Evolutionary conservation across 2,797 vertebrate species (phyloP).

Genomic region (Anguilla obscura): DNA sequence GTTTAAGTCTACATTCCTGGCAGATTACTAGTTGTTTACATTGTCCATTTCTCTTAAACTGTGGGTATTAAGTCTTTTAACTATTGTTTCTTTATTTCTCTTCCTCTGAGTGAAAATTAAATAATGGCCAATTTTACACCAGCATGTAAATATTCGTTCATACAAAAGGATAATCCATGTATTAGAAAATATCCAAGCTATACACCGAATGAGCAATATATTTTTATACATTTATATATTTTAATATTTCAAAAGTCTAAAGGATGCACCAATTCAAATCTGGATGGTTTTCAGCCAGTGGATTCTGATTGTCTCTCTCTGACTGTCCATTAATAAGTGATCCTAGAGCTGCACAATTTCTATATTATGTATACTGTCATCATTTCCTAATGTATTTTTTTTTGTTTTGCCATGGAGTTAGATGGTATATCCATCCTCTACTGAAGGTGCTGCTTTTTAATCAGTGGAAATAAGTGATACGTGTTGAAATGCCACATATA

Average conservation of each 20-base stretch:
- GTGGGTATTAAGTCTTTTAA: constrained; percentile 31
- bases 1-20: not conserved
- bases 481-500: constrained; percentile 51
- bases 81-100: constrained; percentile 37
- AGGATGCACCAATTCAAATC: constrained; percentile 42
- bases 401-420: constrained; percentile 58
- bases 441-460: constrained; percentile 81
- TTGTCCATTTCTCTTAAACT: not conserved
- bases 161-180: constrained; percentile 48
- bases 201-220: constrained; percentile 65
- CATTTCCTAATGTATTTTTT: constrained; percentile 49
- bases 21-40: not conserved
- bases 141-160: constrained; percentile 58
- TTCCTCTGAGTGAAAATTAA: constrained; percentile 44
- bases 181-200: constrained; percentile 45
- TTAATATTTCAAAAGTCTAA: constrained; percentile 47
- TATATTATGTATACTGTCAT: constrained; percentile 47
- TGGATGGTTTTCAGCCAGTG: constrained; percentile 39
- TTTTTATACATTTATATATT: constrained; percentile 67
- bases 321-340: constrained; percentile 40
- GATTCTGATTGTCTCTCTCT: constrained; percentile 39
- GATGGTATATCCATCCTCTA: constrained; percentile 64
- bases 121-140: constrained; percentile 46
- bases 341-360: constrained; percentile 32
- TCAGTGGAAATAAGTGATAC: constrained; percentile 41